Evolutionary conservation across 2,888 invertebrate species (phyloP).

Genomic region (Polietes domitor): DNA sequence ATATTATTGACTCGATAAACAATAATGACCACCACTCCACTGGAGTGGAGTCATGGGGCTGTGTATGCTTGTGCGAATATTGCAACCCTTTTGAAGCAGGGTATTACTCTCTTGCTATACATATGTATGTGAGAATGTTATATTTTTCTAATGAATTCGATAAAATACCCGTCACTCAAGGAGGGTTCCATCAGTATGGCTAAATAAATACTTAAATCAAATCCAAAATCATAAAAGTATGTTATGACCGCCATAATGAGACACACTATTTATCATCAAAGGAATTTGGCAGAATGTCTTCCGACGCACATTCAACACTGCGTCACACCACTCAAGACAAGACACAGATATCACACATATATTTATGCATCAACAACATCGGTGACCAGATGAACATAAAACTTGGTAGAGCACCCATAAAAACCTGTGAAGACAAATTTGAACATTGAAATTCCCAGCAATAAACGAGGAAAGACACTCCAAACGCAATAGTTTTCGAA

Average conservation of each 20-base stretch:
- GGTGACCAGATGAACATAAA: no score
- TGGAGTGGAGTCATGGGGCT: neutral
- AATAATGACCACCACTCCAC: slow-evolving; percentile 7
- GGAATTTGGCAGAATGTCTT: slow-evolving; percentile 12
- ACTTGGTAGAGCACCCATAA: no score
- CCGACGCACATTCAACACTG: no score
- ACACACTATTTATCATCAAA: slow-evolving; percentile 61
- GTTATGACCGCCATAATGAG: slow-evolving; percentile 62
- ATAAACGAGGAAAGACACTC: no score
- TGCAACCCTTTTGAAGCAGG: no score
- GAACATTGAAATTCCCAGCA: no score
- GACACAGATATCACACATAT: no score
- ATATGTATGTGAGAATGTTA: neutral
- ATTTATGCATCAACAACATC: no score
- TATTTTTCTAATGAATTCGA: slow-evolving; percentile 47
- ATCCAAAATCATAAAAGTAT: slow-evolving; percentile 63
- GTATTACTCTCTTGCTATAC: neutral
- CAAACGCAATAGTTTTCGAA: no score
- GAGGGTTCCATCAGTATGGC: neutral
- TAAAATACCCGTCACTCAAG: slow-evolving; percentile 9
- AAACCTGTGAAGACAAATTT: no score
- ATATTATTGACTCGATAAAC: neutral
- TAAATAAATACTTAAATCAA: neutral
- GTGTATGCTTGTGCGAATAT: no score
- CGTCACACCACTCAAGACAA: no score